Evolutionary conservation across 2,113 vertebrate genomes (phyloP).

Genomic region (Rhodinocichla rosea): DNA sequence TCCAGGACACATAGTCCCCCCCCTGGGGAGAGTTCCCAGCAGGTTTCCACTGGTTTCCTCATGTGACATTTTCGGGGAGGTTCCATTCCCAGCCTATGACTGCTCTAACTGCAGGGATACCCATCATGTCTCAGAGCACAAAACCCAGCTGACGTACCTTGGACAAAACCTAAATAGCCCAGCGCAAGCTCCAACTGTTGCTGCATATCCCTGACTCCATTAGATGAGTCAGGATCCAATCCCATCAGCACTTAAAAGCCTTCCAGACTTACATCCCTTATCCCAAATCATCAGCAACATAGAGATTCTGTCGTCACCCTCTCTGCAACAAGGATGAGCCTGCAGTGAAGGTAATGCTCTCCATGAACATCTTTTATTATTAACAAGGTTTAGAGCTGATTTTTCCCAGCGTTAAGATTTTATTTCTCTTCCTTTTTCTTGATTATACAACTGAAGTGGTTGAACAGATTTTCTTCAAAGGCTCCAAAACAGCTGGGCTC

Average conservation of each 20-base stretch:
- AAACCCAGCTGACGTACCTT: neutral
- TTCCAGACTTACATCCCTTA: neutral
- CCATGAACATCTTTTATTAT: neutral
- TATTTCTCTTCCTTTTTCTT: neutral
- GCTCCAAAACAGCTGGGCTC: neutral
- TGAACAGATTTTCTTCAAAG: neutral
- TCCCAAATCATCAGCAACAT: neutral
- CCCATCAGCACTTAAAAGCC: neutral
- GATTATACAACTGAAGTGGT: neutral
- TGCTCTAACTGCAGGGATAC: neutral
- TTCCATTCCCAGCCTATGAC: neutral
- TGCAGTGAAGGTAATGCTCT: constrained; percentile 50
- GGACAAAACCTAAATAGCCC: constrained; percentile 27
- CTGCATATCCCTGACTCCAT: neutral
- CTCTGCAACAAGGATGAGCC: constrained; percentile 21
- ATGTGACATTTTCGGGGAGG: neutral
- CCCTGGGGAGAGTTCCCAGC: neutral
- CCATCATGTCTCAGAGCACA: neutral
- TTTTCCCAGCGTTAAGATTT: neutral
- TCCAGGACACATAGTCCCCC: neutral
- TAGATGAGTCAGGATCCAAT: neutral
- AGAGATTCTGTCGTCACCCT: neutral
- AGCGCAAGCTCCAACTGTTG: neutral
- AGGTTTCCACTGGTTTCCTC: neutral
- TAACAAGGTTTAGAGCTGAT: neutral